phyloP scores from a whole-genome alignment of 1,140 invertebrate genomes.

The Akabosia matsudoensis region DNA sequence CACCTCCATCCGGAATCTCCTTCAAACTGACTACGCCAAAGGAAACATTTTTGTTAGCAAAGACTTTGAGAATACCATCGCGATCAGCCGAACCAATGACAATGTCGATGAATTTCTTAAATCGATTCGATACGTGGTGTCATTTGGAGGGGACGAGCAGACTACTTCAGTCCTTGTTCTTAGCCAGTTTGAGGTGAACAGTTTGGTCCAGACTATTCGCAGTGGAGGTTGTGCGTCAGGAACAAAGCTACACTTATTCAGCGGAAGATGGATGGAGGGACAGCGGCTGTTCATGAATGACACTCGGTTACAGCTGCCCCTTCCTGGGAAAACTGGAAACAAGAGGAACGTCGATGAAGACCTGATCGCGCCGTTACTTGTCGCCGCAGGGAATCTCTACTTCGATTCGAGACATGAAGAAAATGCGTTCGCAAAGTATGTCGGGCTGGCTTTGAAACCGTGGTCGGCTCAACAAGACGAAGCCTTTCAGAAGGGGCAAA shows the following conservation, averaged over 20 bases:
- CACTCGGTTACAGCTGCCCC: conserved; percentile 4
- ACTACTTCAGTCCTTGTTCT: not conserved
- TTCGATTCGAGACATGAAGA: conserved; percentile 26
- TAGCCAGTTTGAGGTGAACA: conserved; percentile 36
- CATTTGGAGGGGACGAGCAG: not conserved
- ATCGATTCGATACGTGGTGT: not conserved
- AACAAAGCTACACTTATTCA: conserved; percentile 19
- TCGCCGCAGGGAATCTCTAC: conserved; percentile 32
- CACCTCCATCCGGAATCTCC: conserved; percentile 13
- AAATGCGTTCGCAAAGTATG: conserved; percentile 17
- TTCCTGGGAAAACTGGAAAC: not conserved
- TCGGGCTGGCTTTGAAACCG: not conserved
- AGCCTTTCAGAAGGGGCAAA: not conserved
- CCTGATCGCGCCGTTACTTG: not conserved
- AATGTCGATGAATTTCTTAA: not conserved
- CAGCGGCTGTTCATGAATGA: conserved; percentile 27
- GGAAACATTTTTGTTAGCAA: conserved; percentile 5
- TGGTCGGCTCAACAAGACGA: not conserved
- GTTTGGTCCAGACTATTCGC: not conserved
- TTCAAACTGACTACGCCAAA: conserved; percentile 26
- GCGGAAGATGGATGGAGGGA: not conserved
- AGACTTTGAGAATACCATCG: conserved; percentile 16
- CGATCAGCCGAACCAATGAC: not conserved
- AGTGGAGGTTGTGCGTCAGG: not conserved
- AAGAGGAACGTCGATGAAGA: not conserved